phyloP scores from a whole-genome alignment of 2,113 vertebrate species.

The Oncorhynchus nerka region DNA sequence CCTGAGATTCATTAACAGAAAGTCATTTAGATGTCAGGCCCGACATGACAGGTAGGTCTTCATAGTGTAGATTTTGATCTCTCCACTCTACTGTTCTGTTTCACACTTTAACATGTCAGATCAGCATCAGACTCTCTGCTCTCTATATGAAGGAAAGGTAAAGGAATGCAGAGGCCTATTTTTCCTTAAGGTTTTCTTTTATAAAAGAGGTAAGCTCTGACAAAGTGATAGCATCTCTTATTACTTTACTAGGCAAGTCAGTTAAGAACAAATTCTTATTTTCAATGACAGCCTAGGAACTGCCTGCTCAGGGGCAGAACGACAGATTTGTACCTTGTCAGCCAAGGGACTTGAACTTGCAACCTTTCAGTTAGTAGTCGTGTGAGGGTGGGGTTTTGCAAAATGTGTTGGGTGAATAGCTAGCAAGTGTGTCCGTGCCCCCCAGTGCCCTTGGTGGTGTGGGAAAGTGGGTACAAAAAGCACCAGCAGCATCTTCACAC shows the following conservation, averaged over 20 bases:
- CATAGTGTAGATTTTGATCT: slow-evolving; percentile 9
- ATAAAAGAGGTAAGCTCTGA: slow-evolving; percentile 63
- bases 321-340: no score
- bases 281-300: no score
- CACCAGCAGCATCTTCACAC: slow-evolving; percentile 67
- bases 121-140: slow-evolving; percentile 32
- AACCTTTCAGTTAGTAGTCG: no score
- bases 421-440: slow-evolving; percentile 73
- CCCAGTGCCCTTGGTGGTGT: slow-evolving; percentile 70
- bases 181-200: slow-evolving; percentile 61
- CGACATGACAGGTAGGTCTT: background rate
- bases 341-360: no score
- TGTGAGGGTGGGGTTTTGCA: slow-evolving; percentile 63
- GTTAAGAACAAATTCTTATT: no score
- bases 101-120: slow-evolving; percentile 34
- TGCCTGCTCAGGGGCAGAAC: no score
- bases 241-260: no score
- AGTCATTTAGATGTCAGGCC: background rate
- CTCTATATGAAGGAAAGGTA: slow-evolving; percentile 24
- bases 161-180: slow-evolving; percentile 42
- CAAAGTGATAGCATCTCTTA: slow-evolving; percentile 70
- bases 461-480: slow-evolving; percentile 63
- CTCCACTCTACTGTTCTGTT: slow-evolving; percentile 1
- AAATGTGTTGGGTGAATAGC: slow-evolving; percentile 68
- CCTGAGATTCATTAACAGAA: background rate